Base-by-base conservation (phyloP, 2,113 vertebrate species). In the Indicator maculatus region DNA sequence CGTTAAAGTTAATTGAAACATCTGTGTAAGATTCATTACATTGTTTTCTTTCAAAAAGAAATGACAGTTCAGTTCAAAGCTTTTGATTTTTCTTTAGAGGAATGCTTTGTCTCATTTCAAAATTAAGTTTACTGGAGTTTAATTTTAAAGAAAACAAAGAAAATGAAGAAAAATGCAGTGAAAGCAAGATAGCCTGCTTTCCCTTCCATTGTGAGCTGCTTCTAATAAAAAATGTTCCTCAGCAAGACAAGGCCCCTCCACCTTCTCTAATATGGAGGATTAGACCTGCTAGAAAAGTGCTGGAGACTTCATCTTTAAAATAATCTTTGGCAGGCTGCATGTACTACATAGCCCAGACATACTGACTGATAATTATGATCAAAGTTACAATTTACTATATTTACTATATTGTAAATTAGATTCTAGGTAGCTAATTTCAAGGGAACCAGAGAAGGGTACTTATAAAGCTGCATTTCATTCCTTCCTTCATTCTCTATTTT, bases 91-190 rank as follows among this genome's bases (percentile, higher is more conserved):
- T 74, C 79, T 93, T 93, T 38, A 88, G 60, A 88, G 12, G 30
- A 81, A 83, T 60, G 65, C 28, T 55, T 75, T 83, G 60, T 83
- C 96, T 92, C 38, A 74, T 83, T 93, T 93, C 65, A 67, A 90
- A 93, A 95, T 88, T 77, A 88, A 81, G 44, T 90, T 93, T 90
- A 75, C 83, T 86, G 47, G 88, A 70, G 65, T 81, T 83, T 90
- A 83, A 90, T 94, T 95, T 92, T 83, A 91, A 96, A 83, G 69
- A 86, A 95, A 95, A 86, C 45, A 90, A 94, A 95, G 61, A 83
- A 91, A 93, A 91, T 52, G 11, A 91, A 90, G 72, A 94, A 93
- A 87, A 95, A 95, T 30, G 76, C 80, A 72, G 58, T 38, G 23
- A 93, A 86, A 61, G 69, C 31, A 60, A 94, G 80, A 88, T 86